Evolutionary conservation across 2,797 vertebrate genomes (phyloP).

Genomic region (Malacoctenus gilli): DNA sequence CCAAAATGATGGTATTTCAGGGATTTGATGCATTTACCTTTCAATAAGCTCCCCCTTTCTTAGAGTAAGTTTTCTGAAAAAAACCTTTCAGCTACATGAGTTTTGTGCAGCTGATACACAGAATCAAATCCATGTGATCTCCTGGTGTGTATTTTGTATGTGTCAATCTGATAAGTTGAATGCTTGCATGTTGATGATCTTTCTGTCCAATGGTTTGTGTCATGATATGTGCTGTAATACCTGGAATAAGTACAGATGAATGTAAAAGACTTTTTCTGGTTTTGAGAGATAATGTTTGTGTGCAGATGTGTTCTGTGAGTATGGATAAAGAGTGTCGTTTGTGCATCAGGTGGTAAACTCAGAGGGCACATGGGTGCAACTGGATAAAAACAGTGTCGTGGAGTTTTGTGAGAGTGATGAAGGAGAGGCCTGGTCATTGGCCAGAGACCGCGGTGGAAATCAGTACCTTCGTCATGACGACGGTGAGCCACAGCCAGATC

Average conservation of each 20-base stretch:
- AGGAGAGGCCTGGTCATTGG: conserved; percentile 98
- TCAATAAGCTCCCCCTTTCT: conserved; percentile 61
- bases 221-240: conserved; percentile 29
- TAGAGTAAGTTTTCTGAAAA: conserved; percentile 56
- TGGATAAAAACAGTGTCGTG: conserved; percentile 99
- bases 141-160: conserved; percentile 37
- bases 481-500: conserved; percentile 79
- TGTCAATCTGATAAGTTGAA: conserved; percentile 51
- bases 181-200: conserved; percentile 64
- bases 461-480: conserved; percentile 98
- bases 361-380: conserved; percentile 97
- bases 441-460: conserved; percentile 95
- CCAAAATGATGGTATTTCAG: conserved; percentile 61
- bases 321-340: conserved; percentile 76
- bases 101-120: conserved; percentile 53
- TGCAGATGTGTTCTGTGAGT: conserved; percentile 27
- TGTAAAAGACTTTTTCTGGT: conserved; percentile 22
- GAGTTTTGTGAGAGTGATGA: conserved; percentile 99
- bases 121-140: conserved; percentile 55
- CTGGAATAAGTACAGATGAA: too few species aligned
- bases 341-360: conserved; percentile 95
- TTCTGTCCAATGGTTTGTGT: conserved; percentile 25
- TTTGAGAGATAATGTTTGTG: conserved; percentile 9
- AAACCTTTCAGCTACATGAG: conserved; percentile 43
- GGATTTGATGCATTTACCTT: conserved; percentile 67